phyloP scores from a whole-genome alignment of 2,797 vertebrate genomes.

The Simalia tracyae region DNA sequence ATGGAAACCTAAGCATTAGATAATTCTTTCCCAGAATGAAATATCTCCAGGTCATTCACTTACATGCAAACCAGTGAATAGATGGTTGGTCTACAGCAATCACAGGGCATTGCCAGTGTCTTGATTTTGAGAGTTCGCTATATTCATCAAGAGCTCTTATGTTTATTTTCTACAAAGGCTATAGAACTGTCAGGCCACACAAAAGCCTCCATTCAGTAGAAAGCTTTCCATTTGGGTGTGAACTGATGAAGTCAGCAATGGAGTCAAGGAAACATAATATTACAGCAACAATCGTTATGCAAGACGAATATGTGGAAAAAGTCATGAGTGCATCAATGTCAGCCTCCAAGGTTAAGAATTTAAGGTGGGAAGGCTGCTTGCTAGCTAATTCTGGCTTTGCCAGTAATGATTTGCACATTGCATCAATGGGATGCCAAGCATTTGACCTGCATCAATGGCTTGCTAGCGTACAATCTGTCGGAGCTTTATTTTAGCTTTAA shows the following conservation, averaged over 20 bases:
- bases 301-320: constrained; percentile 40
- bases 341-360: constrained; percentile 23
- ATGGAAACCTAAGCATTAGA: constrained; percentile 32
- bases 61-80: constrained; percentile 19
- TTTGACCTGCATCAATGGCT: constrained; percentile 59
- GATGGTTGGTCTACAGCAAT: constrained; percentile 6
- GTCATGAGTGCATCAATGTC: background rate
- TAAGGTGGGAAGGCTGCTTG: constrained; percentile 58
- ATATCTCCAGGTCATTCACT: background rate
- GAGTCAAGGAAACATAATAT: constrained; percentile 40
- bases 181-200: constrained; percentile 19
- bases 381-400: constrained; percentile 46
- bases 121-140: constrained; percentile 10
- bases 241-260: constrained; percentile 41
- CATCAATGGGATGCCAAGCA: constrained; percentile 53
- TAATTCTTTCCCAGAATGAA: background rate
- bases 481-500: constrained; percentile 42
- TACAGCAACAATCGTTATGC: constrained; percentile 25
- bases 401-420: constrained; percentile 55
- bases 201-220: constrained; percentile 38
- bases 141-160: constrained; percentile 30
- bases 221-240: constrained; percentile 52
- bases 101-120: constrained; percentile 7
- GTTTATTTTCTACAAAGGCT: constrained; percentile 33
- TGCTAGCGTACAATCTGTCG: constrained; percentile 15